A percentile compares a stretch with the other conserved stretches of the same genome.
These are phyloP conservation scores for Chaetops frenatus DNA, from an alignment of 2,113 vertebrate species.

Conservation along the genomic window DNA sequence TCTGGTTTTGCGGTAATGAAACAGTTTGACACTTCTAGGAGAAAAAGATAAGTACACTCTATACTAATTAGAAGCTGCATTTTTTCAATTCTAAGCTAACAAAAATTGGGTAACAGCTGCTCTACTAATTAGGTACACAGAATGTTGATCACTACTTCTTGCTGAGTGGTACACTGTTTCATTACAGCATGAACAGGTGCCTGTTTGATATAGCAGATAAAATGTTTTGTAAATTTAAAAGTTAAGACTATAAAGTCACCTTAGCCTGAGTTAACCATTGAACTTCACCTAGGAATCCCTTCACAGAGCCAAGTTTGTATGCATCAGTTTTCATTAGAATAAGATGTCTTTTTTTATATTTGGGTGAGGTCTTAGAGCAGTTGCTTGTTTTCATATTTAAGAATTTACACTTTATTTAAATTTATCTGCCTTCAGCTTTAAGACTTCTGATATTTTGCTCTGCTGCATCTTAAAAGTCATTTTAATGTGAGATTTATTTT, in stretches of 20 bases:
- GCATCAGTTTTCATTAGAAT: background rate
- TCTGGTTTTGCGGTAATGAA: background rate
- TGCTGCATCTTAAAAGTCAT: background rate
- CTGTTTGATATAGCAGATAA: background rate
- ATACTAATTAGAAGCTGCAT: constrained; percentile 39
- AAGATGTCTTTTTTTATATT: background rate
- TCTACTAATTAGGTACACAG: constrained; percentile 32
- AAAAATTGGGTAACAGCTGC: constrained; percentile 48
- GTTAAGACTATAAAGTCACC: background rate
- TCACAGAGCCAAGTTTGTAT: background rate
- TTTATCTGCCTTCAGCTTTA: background rate
- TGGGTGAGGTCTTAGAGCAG: background rate
- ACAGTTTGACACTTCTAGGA: constrained; percentile 30
- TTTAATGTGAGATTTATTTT: constrained; percentile 13
- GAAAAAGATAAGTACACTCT: background rate
- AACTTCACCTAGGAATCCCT: background rate
- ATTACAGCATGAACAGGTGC: background rate
- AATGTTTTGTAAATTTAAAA: background rate
- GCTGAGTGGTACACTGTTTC: background rate
- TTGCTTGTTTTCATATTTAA: background rate
- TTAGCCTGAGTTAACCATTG: background rate
- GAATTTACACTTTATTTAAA: background rate
- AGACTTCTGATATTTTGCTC: background rate
- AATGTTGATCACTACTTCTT: constrained; percentile 20
- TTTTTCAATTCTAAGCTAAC: constrained; percentile 20